Evolutionary conservation across 2,888 invertebrate species (phyloP).

Genomic region (Augochlorella aurata): DNA sequence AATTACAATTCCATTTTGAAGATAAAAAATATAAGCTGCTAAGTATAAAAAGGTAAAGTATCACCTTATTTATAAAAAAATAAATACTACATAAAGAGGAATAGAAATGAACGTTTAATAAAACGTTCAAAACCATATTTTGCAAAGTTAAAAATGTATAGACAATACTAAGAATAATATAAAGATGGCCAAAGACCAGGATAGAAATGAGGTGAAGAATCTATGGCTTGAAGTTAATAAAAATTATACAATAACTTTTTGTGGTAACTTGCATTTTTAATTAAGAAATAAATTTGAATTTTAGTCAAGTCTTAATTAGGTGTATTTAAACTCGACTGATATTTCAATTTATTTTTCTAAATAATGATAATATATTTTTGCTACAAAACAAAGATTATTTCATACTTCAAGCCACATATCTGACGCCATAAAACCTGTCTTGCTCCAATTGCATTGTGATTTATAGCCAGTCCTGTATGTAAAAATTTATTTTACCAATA

Average conservation of each 20-base stretch:
- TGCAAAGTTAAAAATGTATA: conserved; percentile 7
- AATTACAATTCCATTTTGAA: conserved; percentile 16
- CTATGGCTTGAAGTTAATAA: not conserved
- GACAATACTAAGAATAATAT: conserved; percentile 9
- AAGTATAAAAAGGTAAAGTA: conserved; percentile 14
- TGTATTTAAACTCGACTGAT: not conserved
- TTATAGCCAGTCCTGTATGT: not conserved
- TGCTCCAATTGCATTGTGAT: not conserved
- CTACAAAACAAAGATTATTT: not conserved
- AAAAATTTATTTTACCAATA: too few species aligned
- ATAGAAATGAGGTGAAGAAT: not conserved
- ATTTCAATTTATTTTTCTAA: not conserved
- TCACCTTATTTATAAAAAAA: conserved; percentile 29
- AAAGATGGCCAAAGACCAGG: not conserved
- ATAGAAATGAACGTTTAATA: conserved; percentile 2
- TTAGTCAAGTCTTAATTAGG: not conserved
- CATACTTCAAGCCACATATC: not conserved
- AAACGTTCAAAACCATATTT: not conserved
- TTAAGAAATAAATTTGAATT: not conserved
- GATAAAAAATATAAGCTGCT: conserved; percentile 17
- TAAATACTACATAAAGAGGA: conserved; percentile 15
- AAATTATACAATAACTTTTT: not conserved
- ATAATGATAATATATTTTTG: not conserved
- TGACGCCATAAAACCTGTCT: not conserved
- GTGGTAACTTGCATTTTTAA: not conserved